Percentiles rank a stretch among this genome's conserved stretches.
Evolutionary conservation across 2,113 vertebrate genomes (phyloP).

Genomic region (Bucco capensis): DNA sequence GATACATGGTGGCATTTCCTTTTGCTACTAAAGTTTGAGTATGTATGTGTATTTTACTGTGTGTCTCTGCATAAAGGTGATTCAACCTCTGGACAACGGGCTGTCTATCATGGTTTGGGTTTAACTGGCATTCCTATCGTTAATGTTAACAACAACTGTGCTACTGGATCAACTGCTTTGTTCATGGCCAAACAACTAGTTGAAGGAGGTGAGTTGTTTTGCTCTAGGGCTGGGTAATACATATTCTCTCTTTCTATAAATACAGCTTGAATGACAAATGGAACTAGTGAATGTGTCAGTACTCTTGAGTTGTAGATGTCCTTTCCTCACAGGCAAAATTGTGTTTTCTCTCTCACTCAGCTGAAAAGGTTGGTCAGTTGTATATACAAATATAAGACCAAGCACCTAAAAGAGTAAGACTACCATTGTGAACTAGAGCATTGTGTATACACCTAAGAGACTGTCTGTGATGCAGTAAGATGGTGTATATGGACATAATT

Average conservation of each 20-base stretch:
- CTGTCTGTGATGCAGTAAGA: neutral
- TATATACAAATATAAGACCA: neutral
- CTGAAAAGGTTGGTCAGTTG: neutral
- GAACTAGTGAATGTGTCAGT: neutral
- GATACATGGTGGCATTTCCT: neutral
- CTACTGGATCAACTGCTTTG: slow-evolving; percentile 92
- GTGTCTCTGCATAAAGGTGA: slow-evolving; percentile 76
- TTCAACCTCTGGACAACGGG: slow-evolving; percentile 89
- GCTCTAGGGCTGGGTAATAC: neutral
- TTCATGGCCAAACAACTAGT: slow-evolving; percentile 88
- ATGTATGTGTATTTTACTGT: neutral
- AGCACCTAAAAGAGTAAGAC: neutral
- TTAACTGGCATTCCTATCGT: slow-evolving; percentile 93
- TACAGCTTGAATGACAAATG: neutral
- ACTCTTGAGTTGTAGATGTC: neutral
- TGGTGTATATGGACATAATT: neutral
- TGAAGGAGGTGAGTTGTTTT: slow-evolving; percentile 82
- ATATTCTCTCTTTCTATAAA: neutral
- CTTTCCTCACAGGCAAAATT: neutral
- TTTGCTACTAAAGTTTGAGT: neutral
- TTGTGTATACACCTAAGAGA: neutral
- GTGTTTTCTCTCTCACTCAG: neutral
- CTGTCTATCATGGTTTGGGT: slow-evolving; percentile 92
- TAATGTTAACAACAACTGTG: slow-evolving; percentile 97
- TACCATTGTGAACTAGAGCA: neutral